Evolutionary conservation across 2,888 invertebrate genomes (phyloP), one percentile per base, ranked within the genome.

Genomic region (Pardosa pseudoannulata): DNA sequence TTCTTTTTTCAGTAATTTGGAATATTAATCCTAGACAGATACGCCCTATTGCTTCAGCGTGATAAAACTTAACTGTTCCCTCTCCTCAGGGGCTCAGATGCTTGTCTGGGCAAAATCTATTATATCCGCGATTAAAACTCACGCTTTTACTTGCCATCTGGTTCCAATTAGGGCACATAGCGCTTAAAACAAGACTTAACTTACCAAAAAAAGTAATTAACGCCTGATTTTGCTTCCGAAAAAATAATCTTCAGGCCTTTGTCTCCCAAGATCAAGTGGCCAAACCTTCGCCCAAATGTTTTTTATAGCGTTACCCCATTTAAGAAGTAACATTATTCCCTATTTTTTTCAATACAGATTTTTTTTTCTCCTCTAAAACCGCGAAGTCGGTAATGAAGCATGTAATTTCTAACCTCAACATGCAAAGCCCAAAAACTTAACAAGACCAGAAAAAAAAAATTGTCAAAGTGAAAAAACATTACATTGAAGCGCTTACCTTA

Each of bases 361-460:
- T 28, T 31, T 70, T 82, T 76, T 76, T 65, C 64, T 46, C 67
- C 72, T 36, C 32, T 75, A 72, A 82, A 83, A 83, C 83, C 83
- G 29, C 83, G 72, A 79, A 78, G 78, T 64, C 29, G 83, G 83
- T 83, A 83, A 83, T 83, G 83, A 83, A 83, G 72, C 83, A 68
- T 78, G 83, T 83, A 83, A 83, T 83, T 83, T 83, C 78, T 78
- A 78, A 83, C 78, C 83, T 83, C 82, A 83, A 83, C 82, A 76
- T 64, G 64, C 65, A 32, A 67, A 67, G 73, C 36, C 56, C 65
- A 65, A 73, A 67, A 80, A 80, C 80, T 80, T 80, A 80, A 80
- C 80, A 73, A 80, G 80, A 29, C 31, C 41, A 39, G 50, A 65
- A 67, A 75, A 76, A n/a, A n/a, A 76, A 82, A 82, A 64, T 64